Base-by-base conservation (phyloP, 2,888 invertebrate species). In the Drosophila histrio region DNA sequence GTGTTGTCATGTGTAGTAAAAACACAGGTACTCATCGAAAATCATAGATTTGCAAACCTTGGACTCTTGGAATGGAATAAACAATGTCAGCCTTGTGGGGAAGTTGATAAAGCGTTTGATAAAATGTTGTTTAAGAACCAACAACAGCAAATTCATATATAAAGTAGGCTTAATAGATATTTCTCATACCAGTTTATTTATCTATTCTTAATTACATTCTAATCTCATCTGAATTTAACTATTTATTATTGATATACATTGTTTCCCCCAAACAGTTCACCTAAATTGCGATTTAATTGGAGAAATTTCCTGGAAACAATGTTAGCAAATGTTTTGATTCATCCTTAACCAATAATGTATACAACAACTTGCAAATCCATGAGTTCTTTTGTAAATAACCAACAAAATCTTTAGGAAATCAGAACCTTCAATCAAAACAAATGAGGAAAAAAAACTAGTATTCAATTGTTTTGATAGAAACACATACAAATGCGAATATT, bases 391-490 rank as follows among this genome's bases (percentile, higher is more conserved):
- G 9, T 9, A 34, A 36, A 24, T 24, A 26, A 49, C 26, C 26
- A 43, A 8, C 4, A 2, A 19, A 9, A 22, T 9, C n/a, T 47
- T 19, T 1, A 34, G 30, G 36, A 32, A n/a, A 30, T 11, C 50
- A 17, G 26, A 50, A 9, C 2, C 5, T 24, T 30, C 34, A 52
- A 39, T 36, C 26, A 21, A 52, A 32, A n/a, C 28, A 53, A 47
- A 41, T 11, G 9, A n/a, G 19, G 11, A 38, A 38, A 15, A 7
- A 15, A 38, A 50, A 36, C 38, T 53, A 28, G 36, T 19, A 13
- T 32, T 58, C 46, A 71, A 64, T 70, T 73, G 57, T 39, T 19
- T 39, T n/a, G 26, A 17, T 46, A 34, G 43, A 43, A 3, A n/a
- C 30, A 43, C 46, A 59, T 30, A 26, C 13, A 50, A 50, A 50